Evolutionary conservation across 2,797 vertebrate species (phyloP).

Genomic region (Rhynchotus rufescens): DNA sequence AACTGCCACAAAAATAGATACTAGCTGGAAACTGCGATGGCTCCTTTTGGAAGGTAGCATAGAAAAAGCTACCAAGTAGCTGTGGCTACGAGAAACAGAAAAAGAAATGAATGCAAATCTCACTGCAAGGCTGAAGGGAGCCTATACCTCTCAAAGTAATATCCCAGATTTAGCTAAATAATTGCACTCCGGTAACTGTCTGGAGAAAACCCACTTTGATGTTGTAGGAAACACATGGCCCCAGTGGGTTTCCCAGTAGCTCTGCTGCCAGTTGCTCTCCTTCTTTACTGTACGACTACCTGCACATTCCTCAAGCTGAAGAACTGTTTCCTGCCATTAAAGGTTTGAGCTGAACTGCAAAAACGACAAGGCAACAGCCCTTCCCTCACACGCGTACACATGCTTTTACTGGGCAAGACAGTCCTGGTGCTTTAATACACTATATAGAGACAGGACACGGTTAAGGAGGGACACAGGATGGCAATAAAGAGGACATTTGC

Average conservation of each 20-base stretch:
- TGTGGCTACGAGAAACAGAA: not conserved
- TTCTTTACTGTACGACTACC: not conserved
- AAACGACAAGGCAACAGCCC: not conserved
- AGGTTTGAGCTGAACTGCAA: not conserved
- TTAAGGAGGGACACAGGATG: not conserved
- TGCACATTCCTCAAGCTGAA: not conserved
- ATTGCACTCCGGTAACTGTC: not conserved
- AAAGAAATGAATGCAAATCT: not conserved
- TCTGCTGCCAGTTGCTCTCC: not conserved
- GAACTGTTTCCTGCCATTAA: not conserved
- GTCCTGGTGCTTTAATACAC: not conserved
- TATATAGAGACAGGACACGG: not conserved
- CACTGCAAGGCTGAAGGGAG: not conserved
- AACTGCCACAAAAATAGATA: not conserved
- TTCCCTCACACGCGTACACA: not conserved
- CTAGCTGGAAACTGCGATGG: not conserved
- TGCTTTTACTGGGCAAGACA: not conserved
- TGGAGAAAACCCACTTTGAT: not conserved
- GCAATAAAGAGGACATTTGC: not conserved
- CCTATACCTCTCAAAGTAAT: not conserved
- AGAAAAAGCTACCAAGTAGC: not conserved
- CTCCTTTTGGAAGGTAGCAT: not conserved
- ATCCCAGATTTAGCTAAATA: not conserved
- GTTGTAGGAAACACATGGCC: not conserved
- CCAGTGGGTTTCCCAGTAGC: not conserved